Base-by-base conservation (phyloP, 1,140 invertebrate species). In the Nomia melanderi region DNA sequence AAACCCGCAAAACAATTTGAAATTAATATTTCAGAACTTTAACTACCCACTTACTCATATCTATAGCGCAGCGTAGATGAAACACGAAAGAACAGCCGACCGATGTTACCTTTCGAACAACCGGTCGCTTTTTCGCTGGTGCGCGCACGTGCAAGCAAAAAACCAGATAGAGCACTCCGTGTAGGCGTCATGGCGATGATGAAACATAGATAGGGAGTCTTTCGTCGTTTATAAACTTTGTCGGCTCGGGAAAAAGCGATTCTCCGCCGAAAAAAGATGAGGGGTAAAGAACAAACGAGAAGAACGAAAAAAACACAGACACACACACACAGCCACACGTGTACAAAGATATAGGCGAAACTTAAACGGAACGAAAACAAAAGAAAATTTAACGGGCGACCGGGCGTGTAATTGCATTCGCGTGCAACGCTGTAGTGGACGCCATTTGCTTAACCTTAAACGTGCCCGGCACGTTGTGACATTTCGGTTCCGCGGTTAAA, bases 191-290 rank as follows among this genome's bases (percentile, higher is more conserved):
- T 17, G 14, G 7, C 9, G 31, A 9, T 17, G 41, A 31, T n/a
- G n/a, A n/a, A n/a, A n/a, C n/a, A n/a, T n/a, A n/a, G n/a, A n/a
- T n/a, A n/a, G n/a, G n/a, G n/a, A n/a, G n/a, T 31, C 63, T 14
- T 65, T 50, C 50, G 63, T 20, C 27, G 44, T 20, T 47, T 31
- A 29, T 31, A 65, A 20, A 47, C 41, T 65, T 31, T 31, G 54
- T 8, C 23, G 41, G 41, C 14, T 4, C 36, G 20, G 1, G 12
- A 12, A 11, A 33, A 36, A 60, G 47, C 57, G 31, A 60, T 36
- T 9, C 23, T 25, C 1, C 20, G n/a, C n/a, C n/a, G n/a, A n/a
- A n/a, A n/a, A n/a, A n/a, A n/a, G n/a, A n/a, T n/a, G n/a, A n/a
- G n/a, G n/a, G n/a, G n/a, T n/a, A n/a, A n/a, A n/a, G n/a, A n/a